phyloP scores from a whole-genome alignment of 2,113 vertebrate genomes.

The Balaeniceps rex region DNA sequence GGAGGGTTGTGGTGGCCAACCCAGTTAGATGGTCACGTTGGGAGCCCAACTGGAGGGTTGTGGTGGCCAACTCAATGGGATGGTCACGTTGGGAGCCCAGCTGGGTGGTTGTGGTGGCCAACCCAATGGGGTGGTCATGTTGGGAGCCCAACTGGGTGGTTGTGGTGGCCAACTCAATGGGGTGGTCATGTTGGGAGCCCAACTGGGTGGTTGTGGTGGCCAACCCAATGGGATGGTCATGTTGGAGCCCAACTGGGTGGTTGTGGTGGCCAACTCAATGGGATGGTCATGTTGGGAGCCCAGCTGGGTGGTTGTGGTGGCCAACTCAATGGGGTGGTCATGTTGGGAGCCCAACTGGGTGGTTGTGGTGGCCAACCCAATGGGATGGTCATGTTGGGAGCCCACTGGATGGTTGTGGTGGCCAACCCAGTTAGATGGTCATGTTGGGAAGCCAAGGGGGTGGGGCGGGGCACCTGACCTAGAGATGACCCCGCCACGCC shows the following conservation, averaged over 20 bases:
- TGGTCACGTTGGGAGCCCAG: not conserved
- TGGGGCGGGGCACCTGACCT: not conserved
- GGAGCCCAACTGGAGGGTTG: no score
- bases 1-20: no score
- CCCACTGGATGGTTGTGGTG: no score
- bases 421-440: not conserved
- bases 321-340: not conserved
- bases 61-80: no score
- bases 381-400: no score
- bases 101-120: not conserved
- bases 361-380: no score
- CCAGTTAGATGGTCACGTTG: not conserved
- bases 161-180: not conserved
- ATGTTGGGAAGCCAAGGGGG: no score
- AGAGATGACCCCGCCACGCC: not conserved
- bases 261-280: no score
- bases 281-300: not conserved
- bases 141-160: not conserved
- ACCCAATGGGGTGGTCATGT: fast-evolving
- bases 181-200: not conserved
- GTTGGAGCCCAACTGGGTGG: not conserved
- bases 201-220: not conserved
- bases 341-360: not conserved
- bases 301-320: not conserved
- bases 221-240: not conserved